These are phyloP conservation scores for Drosophila saltans DNA, from an alignment of 1,140 invertebrate genomes.

Conservation along the genomic window DNA sequence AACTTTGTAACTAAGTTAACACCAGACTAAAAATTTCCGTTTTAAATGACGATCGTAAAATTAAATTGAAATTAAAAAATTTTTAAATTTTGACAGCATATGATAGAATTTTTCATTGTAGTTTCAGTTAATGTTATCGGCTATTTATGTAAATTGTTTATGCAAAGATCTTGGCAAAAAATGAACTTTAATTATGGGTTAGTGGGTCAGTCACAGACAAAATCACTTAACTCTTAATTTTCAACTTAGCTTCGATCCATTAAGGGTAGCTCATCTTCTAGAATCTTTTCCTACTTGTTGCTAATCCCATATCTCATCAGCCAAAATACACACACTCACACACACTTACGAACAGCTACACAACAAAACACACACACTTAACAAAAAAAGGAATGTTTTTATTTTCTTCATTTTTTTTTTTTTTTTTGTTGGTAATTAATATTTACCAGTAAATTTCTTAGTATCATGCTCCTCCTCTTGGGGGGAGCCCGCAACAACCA, in stretches of 20 bases:
- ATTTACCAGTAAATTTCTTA: slow-evolving; percentile 72
- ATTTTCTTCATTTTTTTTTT: not conserved
- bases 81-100: too few species aligned
- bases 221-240: slow-evolving; percentile 6
- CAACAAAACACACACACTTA: slow-evolving; percentile 16
- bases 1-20: too few species aligned
- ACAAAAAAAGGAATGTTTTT: slow-evolving; percentile 28
- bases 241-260: slow-evolving; percentile 1
- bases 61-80: too few species aligned
- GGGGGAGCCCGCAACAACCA: not conserved
- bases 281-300: slow-evolving; percentile 52
- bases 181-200: not conserved
- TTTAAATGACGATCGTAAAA: too few species aligned
- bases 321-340: slow-evolving; percentile 9
- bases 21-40: too few species aligned
- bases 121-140: too few species aligned
- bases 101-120: too few species aligned
- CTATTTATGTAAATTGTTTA: too few species aligned
- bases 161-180: not conserved
- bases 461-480: slow-evolving; percentile 46
- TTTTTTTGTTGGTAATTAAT: slow-evolving; percentile 54
- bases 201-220: not conserved
- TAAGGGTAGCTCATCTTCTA: not conserved
- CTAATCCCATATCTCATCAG: slow-evolving; percentile 21
- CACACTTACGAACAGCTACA: not conserved